These are phyloP conservation scores for Tetrapedia diversipes DNA, from an alignment of 2,888 invertebrate genomes.

Conservation along the genomic window DNA sequence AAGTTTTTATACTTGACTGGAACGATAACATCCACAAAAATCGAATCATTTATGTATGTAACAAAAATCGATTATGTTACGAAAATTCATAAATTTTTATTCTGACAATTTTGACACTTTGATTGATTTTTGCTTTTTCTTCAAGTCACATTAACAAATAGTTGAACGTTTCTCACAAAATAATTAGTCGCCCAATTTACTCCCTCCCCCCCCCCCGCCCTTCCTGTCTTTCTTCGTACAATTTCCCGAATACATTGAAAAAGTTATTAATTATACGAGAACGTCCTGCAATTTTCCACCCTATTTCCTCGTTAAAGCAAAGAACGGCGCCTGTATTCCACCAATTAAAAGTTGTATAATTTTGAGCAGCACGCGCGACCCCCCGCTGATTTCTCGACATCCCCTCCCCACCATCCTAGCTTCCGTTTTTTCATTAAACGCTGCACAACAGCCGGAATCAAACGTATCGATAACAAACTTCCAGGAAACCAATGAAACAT, in stretches of 20 bases:
- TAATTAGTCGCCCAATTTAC: neutral
- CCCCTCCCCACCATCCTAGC: too few species aligned
- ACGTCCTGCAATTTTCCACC: conserved; percentile 21
- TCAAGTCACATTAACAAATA: neutral
- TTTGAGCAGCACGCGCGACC: neutral
- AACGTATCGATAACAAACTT: conserved; percentile 3
- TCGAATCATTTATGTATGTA: too few species aligned
- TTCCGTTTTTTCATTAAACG: conserved; percentile 9
- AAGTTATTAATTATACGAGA: conserved; percentile 29
- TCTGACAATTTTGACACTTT: neutral
- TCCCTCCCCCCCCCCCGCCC: neutral
- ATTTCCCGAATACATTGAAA: neutral
- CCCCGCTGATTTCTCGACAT: neutral
- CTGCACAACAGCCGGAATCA: neutral
- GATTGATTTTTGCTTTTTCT: neutral
- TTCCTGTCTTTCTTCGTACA: neutral
- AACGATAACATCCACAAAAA: too few species aligned
- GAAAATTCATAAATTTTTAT: too few species aligned
- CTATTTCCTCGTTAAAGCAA: neutral
- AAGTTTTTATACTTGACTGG: too few species aligned
- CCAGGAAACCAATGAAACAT: neutral
- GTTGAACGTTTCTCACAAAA: neutral
- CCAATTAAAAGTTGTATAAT: conserved; percentile 33
- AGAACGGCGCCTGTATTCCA: neutral
- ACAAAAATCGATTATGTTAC: too few species aligned